Base-by-base conservation (phyloP, 2,888 invertebrate species). In the Zonitis immaculata region DNA sequence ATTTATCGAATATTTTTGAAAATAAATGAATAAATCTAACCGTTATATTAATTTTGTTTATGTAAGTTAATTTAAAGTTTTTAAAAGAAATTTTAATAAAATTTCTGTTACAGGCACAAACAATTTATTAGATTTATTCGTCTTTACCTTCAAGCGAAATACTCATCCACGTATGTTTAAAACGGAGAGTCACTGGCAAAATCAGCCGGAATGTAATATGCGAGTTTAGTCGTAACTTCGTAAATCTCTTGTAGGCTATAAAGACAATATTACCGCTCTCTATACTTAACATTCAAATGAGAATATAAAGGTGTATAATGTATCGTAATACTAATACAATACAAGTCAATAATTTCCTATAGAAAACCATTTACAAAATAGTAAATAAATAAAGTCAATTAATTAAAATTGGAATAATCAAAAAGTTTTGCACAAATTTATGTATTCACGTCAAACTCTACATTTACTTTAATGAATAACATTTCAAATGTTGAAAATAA, bases 231-330 rank as follows among this genome's bases (percentile, higher is more conserved):
- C 67, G 68, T 66, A 63, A 67, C 68, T 69, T 62, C 66, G 70
- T 73, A 73, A 74, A 74, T 74, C 72, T 73, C 69, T 62, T 66
- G 65, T 59, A 66, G 65, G 67, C 70, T 66, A 71, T 73, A 73
- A 73, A 73, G 72, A 71, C 73, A 71, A 73, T 73, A 74, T 73
- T 73, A 73, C 73, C 70, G 69, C 68, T 56, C 55, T 55, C 54
- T 57, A 59, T 60, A 62, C 62, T 64, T 63, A 59, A 57, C 62
- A 61, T 59, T 59, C 61, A 63, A 60, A 66, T 66, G 61, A 66
- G 61, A 70, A 68, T 68, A 66, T 67, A 67, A 60, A 65, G 62
- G 61, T 65, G 64, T 63, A 66, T 63, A 65, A 66, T 67, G 62
- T 66, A 66, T 62, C 62, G 61, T 55, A 51, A 62, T 54, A 62